These are phyloP conservation scores for Diabrotica virgifera DNA, from an alignment of 1,140 invertebrate genomes.

Conservation along the genomic window DNA sequence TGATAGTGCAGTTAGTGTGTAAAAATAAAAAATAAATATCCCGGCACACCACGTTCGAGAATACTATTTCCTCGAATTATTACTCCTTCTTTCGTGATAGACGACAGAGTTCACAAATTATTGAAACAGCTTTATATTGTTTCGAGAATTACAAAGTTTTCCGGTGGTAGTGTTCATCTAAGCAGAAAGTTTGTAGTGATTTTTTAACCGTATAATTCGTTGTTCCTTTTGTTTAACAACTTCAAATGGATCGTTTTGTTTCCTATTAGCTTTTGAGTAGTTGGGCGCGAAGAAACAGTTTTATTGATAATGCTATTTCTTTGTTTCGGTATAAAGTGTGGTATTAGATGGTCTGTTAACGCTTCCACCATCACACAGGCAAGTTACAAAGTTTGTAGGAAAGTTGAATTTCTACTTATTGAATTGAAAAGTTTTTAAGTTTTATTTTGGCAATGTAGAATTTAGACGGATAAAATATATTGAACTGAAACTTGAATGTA, in stretches of 20 bases:
- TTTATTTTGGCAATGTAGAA: constrained; percentile 3
- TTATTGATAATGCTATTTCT: constrained; percentile 3
- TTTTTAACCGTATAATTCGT: not conserved
- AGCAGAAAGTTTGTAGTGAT: not conserved
- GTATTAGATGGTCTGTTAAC: not conserved
- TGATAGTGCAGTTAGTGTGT: too few species aligned
- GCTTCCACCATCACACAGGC: not conserved
- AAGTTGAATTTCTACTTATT: not conserved
- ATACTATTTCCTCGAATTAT: too few species aligned
- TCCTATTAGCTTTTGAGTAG: not conserved
- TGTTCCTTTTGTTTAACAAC: not conserved
- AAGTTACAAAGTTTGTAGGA: constrained; percentile 1
- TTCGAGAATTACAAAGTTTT: not conserved
- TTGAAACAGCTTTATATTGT: not conserved
- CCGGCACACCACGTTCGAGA: too few species aligned
- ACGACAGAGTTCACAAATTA: not conserved
- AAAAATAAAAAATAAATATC: too few species aligned
- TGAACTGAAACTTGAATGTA: not conserved
- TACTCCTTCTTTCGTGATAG: too few species aligned
- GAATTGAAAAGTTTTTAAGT: not conserved
- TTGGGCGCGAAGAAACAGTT: not conserved
- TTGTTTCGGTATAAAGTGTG: not conserved
- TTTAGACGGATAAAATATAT: constrained; percentile 3
- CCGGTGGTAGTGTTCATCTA: not conserved
- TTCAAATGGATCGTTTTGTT: not conserved